Evolutionary conservation across 2,888 invertebrate species (phyloP), one percentile per base, ranked within the genome.

Genomic region (Stenotaenia linearis): DNA sequence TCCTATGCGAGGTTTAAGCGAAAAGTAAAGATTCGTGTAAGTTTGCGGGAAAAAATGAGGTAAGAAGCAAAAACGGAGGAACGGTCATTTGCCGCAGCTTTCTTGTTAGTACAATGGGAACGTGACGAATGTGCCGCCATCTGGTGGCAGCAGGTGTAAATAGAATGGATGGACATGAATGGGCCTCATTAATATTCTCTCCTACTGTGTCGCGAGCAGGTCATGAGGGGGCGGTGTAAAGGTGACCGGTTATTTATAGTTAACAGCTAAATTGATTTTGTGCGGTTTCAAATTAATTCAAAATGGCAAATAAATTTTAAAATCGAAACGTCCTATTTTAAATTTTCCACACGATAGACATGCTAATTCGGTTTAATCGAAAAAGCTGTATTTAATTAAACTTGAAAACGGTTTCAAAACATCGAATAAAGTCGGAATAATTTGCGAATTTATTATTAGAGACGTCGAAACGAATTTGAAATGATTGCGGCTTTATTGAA

Each of bases 201-300:
- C 69, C 69, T 69, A 28, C 69, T 69, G 69, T 28, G 69, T 69
- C 69, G 69, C 69, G 23, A 69, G 25, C 69, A 28, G 69, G 69
- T 69, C 69, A 69, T 12, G 28, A 25, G 69, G 28, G 69, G 69
- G 69, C 69, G 25, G 69, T 28, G n/a, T 69, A 69, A 69, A 69
- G 69, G 69, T 69, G 69, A 12, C 28, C 69, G 23, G 69, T 69
- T 69, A 69, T 69, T 69, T 69, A 69, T 69, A 69, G 69, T 69
- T 69, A 28, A 69, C 69, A 69, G 69, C 69, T 69, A 69, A 69
- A 69, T 69, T 69, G 69, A 69, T 69, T 69, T 69, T 69, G 69
- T 69, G 69, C 25, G 69, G 69, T 69, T 69, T 28, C 69, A 69
- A 69, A 69, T 69, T 69, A 69, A 69, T 69, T 69, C 28, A 28